Base-by-base conservation (phyloP, 64 coral and sea anemone genomes). In the Porites australiensis region DNA sequence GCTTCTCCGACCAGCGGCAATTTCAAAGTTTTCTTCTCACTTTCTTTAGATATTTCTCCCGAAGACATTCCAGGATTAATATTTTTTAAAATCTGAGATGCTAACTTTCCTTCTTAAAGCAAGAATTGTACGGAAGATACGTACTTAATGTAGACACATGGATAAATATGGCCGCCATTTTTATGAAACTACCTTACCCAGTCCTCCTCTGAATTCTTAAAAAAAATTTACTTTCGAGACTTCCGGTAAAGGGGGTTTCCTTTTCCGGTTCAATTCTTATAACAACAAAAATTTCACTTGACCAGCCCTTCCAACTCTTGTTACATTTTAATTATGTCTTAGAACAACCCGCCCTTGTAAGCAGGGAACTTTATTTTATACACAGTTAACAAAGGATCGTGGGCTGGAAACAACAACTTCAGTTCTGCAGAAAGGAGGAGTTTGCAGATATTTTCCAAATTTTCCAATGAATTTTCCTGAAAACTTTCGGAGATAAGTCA, bases 1-100 rank as follows among this genome's bases (percentile, higher is more conserved):
- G 63, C 63, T 22, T 84, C 81, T 68, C 45, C 63, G 45, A 51
- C 27, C 2, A 4, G 8, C 12, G 62, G 81, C 5, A 52, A 68
- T 65, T 84, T 84, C 7, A 84, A 51, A 49, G 16, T 84, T 13
- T 84, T 84, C 46, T 68, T 68, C 10, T 84, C 81, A 20, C 10
- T 46, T 68, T 84, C 60, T 84, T 49, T 66, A 11, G 67, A 63
- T 13, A 20, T 18, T 20, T 84, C 78, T 62, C 61, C 63, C 13
- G 46, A 67, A 23, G 81, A 67, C 81, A 84, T 84, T 22, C 22
- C 54, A 62, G 13, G 9, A 27, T 44, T 43, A 14, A 3, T 37
- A 37, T 37, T 27, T 80, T 45, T 14, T 10, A 60, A 21, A 6
- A 19, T 80, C 6, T 44, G 0, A 61, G 51, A 55, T 14, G 53